These are phyloP conservation scores for Rhinophrynus dorsalis DNA, from an alignment of 2,797 vertebrate species.

Conservation along the genomic window DNA sequence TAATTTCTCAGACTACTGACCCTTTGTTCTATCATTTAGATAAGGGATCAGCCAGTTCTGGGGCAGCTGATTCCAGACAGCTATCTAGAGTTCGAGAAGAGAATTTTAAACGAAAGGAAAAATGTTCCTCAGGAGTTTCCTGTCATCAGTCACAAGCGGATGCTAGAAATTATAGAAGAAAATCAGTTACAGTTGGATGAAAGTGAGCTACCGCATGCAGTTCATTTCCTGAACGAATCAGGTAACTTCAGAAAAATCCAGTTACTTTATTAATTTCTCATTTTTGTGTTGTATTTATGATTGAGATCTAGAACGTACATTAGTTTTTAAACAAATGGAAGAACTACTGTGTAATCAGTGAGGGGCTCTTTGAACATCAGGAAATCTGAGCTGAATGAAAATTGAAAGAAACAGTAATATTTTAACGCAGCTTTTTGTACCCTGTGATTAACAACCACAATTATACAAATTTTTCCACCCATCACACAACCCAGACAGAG, in stretches of 20 bases:
- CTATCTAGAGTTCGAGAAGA: constrained; percentile 90
- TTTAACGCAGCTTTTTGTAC: too few relatives aligned
- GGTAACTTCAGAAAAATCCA: constrained; percentile 60
- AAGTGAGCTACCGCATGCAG: constrained; percentile 86
- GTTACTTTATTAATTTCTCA: background rate
- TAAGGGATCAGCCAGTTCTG: constrained; percentile 90
- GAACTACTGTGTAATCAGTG: too few relatives aligned
- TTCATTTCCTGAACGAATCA: constrained; percentile 92
- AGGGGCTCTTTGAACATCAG: too few relatives aligned
- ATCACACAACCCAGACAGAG: too few relatives aligned
- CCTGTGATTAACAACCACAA: too few relatives aligned
- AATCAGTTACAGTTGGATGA: constrained; percentile 88
- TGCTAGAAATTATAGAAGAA: constrained; percentile 84
- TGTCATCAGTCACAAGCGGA: constrained; percentile 76
- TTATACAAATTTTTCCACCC: too few relatives aligned
- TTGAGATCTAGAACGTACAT: too few relatives aligned
- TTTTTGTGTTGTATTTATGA: background rate
- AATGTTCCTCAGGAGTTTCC: constrained; percentile 83
- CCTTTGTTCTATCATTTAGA: constrained; percentile 68
- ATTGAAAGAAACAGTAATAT: too few relatives aligned
- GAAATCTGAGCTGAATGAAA: too few relatives aligned
- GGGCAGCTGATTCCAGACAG: constrained; percentile 94
- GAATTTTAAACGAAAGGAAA: constrained; percentile 78
- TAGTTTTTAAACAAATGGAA: too few relatives aligned
- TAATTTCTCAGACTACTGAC: too few relatives aligned